Percentiles rank a stretch among this genome's conserved stretches.
Evolutionary conservation across 2,113 vertebrate genomes (phyloP).

Genomic region (Pollachius pollachius): DNA sequence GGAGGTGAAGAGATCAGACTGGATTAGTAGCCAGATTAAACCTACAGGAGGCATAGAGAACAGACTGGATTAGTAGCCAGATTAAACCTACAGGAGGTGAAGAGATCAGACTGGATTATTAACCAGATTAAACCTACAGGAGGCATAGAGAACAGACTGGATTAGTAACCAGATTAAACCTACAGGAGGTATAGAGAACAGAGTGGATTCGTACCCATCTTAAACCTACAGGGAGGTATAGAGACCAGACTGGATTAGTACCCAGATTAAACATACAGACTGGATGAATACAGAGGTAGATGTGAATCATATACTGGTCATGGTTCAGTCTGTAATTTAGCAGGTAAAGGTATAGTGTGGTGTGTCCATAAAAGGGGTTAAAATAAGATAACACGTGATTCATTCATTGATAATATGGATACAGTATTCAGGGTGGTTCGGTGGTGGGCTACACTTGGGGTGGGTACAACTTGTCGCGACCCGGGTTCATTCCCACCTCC

Average conservation of each 20-base stretch:
- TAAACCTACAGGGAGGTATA: conserved; percentile 78
- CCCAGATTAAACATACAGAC: conserved; percentile 81
- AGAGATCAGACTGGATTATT: not conserved
- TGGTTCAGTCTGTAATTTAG: too few relatives aligned
- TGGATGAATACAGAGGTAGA: not conserved
- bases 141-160: not conserved
- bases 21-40: conserved; percentile 82
- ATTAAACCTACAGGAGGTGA: conserved; percentile 82
- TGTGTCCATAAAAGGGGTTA: too few relatives aligned
- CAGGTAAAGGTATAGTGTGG: too few relatives aligned
- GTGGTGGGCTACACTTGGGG: too few relatives aligned
- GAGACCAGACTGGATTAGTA: not conserved
- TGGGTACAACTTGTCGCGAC: too few relatives aligned
- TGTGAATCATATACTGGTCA: too few relatives aligned
- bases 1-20: not conserved
- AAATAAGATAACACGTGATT: too few relatives aligned
- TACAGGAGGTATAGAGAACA: conserved; percentile 41
- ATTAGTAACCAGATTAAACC: conserved; percentile 84
- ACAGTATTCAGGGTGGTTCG: too few relatives aligned
- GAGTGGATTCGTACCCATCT: conserved; percentile 69
- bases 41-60: conserved; percentile 58
- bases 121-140: conserved; percentile 87
- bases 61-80: not conserved
- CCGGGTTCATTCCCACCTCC: too few relatives aligned
- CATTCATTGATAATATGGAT: too few relatives aligned